Percentiles rank a stretch among this genome's conserved stretches.
Conservation (phyloP, 2,113 vertebrate species). For the Ammodytes marinus region DNA sequence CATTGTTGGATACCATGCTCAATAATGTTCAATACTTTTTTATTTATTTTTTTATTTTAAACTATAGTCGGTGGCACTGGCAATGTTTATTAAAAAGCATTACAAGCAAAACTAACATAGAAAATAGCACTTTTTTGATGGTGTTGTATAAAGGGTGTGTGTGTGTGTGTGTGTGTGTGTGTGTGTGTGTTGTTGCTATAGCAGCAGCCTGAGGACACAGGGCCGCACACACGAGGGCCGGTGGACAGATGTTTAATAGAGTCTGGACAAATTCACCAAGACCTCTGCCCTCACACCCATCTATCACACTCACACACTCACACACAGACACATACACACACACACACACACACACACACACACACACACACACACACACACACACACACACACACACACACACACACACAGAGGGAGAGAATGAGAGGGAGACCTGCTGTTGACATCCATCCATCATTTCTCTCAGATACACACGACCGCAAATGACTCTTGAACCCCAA, state of each 20-base stretch:
- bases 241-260: constrained; percentile 79
- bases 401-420: constrained; percentile 26
- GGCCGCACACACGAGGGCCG: constrained; percentile 48
- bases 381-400: constrained; percentile 32
- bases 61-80: too few species aligned
- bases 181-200: constrained; percentile 10
- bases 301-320: neutral
- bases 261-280: constrained; percentile 63
- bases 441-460: constrained; percentile 78
- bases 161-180: neutral
- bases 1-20: too few species aligned
- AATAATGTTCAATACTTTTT: too few species aligned
- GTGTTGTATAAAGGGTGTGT: too few species aligned
- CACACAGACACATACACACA: too few species aligned
- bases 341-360: too few species aligned
- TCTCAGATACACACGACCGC: constrained; percentile 19
- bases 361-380: too few species aligned
- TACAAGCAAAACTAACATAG: too few species aligned
- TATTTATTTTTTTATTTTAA: too few species aligned
- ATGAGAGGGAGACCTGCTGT: constrained; percentile 51
- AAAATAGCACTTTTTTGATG: too few species aligned
- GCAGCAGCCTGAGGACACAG: constrained; percentile 60
- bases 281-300: neutral
- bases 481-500: constrained; percentile 14
- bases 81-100: too few species aligned